Base-by-base conservation (phyloP, 1,140 invertebrate genomes). In the Drosophila elegans region DNA sequence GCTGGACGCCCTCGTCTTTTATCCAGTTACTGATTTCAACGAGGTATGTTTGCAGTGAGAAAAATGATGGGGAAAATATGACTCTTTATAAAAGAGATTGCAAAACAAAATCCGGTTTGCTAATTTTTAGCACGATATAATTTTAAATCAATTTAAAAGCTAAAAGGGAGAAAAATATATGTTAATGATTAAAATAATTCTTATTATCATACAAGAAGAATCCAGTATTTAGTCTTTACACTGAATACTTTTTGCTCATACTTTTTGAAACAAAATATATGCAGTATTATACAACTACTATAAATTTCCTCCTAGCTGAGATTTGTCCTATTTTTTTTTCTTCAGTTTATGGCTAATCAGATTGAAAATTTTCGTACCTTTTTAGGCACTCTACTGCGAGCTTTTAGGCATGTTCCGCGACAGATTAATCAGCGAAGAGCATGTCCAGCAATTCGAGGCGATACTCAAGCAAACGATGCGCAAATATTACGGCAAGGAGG, bases 371-470 rank as follows among this genome's bases (percentile, higher is more conserved):
- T 34, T 44, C 7, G 1, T 34, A 38, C 27, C 21, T 10, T 79
- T 94, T 52, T 85, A 96, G 94, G 95, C 95, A 12, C 93, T 97
- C 77, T 92, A 94, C 41, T 95, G 96, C 83, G 97, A 98, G 94
- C 95, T 96, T 4, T 92, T 94, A 27, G 93, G 95, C 72, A 94
- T 97, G 75, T 98, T 98, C 92, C 93, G 94, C 67, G 97, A 98
- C 85, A 94, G 95, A 81, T 93, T 98, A 25, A 94, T 95, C 3
- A 94, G 94, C 36, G 92, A 94, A 27, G 94, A 96, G 21, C 95
- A 97, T 72, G 94, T 94, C 46, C 90, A 92, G 3, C 94, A 94
- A 84, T 97, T 97, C 91, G 95, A 96, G 75, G 88, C 93, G 5
- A 94, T 97, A 66, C 66, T 94, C 91, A 93, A 94, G 64, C 94